Evolutionary conservation across 23 tunicate genomes (phyloP).

Genomic region (Styela plicata): DNA sequence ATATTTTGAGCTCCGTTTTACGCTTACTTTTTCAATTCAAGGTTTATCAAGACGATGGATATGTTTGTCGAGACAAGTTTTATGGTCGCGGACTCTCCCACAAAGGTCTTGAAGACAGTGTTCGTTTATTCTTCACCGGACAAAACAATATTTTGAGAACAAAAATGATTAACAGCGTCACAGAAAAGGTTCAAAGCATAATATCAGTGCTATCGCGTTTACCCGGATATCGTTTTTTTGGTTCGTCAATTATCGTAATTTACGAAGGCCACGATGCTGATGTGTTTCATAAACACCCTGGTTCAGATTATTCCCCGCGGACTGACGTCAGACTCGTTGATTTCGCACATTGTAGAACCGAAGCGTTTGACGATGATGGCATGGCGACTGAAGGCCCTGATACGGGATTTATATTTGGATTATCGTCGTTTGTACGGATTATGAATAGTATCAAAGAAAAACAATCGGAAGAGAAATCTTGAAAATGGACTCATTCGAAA

Average conservation of each 20-base stretch:
- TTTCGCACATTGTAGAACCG: slow-evolving; percentile 35
- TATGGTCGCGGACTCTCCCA: slow-evolving; percentile 74
- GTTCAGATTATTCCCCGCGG: not conserved
- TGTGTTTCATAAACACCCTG: not conserved
- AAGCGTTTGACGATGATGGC: not conserved
- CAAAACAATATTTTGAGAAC: slow-evolving; percentile 3
- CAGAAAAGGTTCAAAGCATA: slow-evolving; percentile 40
- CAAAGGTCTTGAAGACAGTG: slow-evolving; percentile 55
- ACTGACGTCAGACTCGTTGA: slow-evolving; percentile 45
- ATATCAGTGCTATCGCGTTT: slow-evolving; percentile 32
- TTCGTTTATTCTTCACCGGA: slow-evolving; percentile 64
- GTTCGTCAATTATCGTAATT: slow-evolving; percentile 50
- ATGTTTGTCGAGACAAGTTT: slow-evolving; percentile 80
- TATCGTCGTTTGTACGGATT: not conserved
- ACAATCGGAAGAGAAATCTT: not conserved
- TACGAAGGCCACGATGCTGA: slow-evolving; percentile 50
- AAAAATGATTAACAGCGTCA: slow-evolving; percentile 40
- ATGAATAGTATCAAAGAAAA: not conserved
- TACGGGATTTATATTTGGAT: slow-evolving; percentile 42
- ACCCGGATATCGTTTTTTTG: slow-evolving; percentile 66
- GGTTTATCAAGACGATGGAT: slow-evolving; percentile 73
- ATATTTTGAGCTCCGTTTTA: no score
- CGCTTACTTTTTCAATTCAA: no score
- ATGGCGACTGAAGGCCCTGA: slow-evolving; percentile 24
- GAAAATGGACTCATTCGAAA: no score